A percentile compares a stretch with the other conserved stretches of the same genome.
Evolutionary conservation across 2,888 invertebrate genomes (phyloP).

Genomic region (Dermolepida albohirtum): DNA sequence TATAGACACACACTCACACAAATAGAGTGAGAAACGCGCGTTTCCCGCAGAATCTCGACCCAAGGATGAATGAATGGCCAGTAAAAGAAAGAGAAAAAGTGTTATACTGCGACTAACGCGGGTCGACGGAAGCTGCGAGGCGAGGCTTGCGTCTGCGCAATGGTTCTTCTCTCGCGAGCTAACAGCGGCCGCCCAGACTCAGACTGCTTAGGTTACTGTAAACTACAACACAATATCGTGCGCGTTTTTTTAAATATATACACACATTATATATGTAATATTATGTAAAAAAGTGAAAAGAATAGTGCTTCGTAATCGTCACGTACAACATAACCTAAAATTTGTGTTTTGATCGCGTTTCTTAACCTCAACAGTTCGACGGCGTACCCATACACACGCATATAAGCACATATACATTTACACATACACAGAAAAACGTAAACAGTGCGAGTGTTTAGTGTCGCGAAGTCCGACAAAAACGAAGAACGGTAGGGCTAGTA

Average conservation of each 20-base stretch:
- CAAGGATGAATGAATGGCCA: slow-evolving; percentile 60
- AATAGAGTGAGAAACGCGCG: slow-evolving; percentile 51
- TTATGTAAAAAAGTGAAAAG: no score
- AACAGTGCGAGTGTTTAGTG: no score
- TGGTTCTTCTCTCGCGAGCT: slow-evolving; percentile 60
- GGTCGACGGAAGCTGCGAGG: slow-evolving; percentile 60
- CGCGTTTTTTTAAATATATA: slow-evolving; percentile 18
- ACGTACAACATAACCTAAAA: no score
- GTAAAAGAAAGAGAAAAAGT: slow-evolving; percentile 34
- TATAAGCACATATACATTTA: no score
- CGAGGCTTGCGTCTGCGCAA: slow-evolving; percentile 66
- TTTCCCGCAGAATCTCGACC: slow-evolving; percentile 65
- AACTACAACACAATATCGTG: slow-evolving; percentile 62
- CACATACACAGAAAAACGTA: no score
- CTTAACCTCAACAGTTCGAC: no score
- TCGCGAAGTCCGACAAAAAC: no score
- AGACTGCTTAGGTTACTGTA: slow-evolving; percentile 73
- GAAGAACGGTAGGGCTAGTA: no score
- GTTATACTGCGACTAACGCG: slow-evolving; percentile 50
- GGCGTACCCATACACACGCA: no score
- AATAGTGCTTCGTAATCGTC: no score
- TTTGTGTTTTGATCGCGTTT: no score
- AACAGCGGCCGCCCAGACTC: slow-evolving; percentile 70
- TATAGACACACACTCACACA: neutral
- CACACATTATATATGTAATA: no score